phyloP scores from a whole-genome alignment of 1,140 invertebrate genomes.

The Drosophila tropicalis region DNA sequence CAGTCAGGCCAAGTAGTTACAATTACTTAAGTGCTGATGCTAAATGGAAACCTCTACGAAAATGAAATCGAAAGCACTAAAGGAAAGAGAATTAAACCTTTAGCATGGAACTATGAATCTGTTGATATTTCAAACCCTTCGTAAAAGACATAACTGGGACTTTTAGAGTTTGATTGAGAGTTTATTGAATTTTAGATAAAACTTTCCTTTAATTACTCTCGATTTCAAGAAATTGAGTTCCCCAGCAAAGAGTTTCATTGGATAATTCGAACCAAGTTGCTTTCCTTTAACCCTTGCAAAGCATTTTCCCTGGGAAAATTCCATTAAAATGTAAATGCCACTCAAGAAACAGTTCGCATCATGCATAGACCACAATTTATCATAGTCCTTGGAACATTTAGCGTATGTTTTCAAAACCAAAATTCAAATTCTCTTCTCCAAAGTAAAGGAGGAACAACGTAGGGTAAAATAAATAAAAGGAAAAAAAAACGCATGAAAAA shows the following conservation, averaged over 20 bases:
- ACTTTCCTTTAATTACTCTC: no score
- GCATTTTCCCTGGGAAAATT: slow-evolving; percentile 20
- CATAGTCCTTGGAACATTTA: slow-evolving; percentile 62
- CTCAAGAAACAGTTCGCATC: slow-evolving; percentile 45
- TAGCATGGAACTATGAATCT: no score
- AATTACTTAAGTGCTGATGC: slow-evolving; percentile 78
- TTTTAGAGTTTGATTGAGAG: no score
- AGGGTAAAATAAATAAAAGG: slow-evolving; percentile 47
- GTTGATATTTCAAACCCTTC: no score
- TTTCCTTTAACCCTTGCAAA: background rate
- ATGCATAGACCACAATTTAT: slow-evolving; percentile 66
- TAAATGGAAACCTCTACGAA: slow-evolving; percentile 36
- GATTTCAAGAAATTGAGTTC: no score
- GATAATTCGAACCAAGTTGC: background rate
- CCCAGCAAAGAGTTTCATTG: no score
- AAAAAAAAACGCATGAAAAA: slow-evolving; percentile 27
- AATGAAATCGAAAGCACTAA: slow-evolving; percentile 5
- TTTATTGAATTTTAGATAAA: no score
- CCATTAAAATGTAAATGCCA: slow-evolving; percentile 35
- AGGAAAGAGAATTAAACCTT: no score
- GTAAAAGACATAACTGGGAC: no score
- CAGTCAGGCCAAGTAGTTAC: slow-evolving; percentile 78
- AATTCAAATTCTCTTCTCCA: slow-evolving; percentile 52
- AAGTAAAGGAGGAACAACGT: slow-evolving; percentile 6
- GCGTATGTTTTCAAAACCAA: slow-evolving; percentile 67